A percentile compares a stretch with the other conserved stretches of the same genome.
These are phyloP conservation scores for Mesochorus sp. DNA, from an alignment of 2,888 invertebrate species.

Conservation along the genomic window DNA sequence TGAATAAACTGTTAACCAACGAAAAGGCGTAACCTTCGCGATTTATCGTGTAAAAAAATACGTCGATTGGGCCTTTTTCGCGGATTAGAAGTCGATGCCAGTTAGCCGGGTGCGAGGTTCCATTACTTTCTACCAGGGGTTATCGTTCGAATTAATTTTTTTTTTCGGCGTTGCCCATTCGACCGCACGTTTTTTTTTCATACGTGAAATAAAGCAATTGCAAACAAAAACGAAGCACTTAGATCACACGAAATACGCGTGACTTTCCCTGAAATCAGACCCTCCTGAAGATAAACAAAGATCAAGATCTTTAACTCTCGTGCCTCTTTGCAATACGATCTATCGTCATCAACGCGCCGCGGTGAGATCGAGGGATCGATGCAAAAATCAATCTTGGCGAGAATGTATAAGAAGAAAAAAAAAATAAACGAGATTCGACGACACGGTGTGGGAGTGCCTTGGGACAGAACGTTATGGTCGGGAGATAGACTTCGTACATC, in stretches of 20 bases:
- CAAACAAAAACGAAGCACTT: not conserved
- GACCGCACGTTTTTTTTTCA: slow-evolving; percentile 28
- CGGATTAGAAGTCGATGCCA: not conserved
- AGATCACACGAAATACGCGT: not conserved
- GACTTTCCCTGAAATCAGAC: not conserved
- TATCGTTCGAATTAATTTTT: slow-evolving; percentile 52
- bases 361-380: slow-evolving; percentile 55
- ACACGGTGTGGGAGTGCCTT: slow-evolving; percentile 59
- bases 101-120: slow-evolving; percentile 38
- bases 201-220: slow-evolving; percentile 6
- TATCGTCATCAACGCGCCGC: slow-evolving; percentile 26
- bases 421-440: slow-evolving; percentile 29
- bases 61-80: not conserved
- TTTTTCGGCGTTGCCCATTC: slow-evolving; percentile 7
- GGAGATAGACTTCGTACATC: slow-evolving; percentile 38
- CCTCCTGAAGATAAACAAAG: not conserved
- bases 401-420: slow-evolving; percentile 24
- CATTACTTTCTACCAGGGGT: slow-evolving; percentile 63
- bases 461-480: slow-evolving; percentile 44
- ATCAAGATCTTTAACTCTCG: slow-evolving; percentile 34
- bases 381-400: slow-evolving; percentile 50
- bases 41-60: not conserved
- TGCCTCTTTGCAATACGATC: slow-evolving; percentile 26
- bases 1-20: not conserved
- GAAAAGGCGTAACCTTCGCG: slow-evolving; percentile 11